Conservation (phyloP, 2,113 vertebrate species). For the Scatophagus argus region DNA sequence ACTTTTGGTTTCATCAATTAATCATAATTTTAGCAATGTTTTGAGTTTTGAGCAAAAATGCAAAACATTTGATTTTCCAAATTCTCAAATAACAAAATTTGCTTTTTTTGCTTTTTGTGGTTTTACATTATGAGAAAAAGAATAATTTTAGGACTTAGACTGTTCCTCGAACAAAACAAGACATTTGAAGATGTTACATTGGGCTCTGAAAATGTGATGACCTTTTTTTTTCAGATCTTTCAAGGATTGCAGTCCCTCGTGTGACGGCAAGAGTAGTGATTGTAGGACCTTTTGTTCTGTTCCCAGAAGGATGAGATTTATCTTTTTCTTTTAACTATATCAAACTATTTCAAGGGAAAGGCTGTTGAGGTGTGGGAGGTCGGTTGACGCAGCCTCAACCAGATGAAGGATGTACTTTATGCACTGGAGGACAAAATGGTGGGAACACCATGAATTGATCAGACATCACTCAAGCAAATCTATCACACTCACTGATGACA, state of each 20-base stretch:
- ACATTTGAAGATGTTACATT: neutral
- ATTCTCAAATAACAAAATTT: neutral
- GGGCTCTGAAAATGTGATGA: neutral
- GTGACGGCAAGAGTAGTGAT: neutral
- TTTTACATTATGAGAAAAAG: neutral
- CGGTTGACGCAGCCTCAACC: neutral
- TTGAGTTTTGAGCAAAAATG: no score
- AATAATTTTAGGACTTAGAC: neutral
- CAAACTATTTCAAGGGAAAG: neutral
- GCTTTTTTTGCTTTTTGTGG: neutral
- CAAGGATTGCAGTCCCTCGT: neutral
- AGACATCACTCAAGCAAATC: neutral
- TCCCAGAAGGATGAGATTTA: neutral
- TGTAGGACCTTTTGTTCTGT: neutral
- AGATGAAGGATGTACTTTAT: neutral
- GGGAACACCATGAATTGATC: conserved; percentile 10
- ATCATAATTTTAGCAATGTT: no score
- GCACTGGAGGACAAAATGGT: neutral
- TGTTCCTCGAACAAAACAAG: neutral
- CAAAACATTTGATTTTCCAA: no score
- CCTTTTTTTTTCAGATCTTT: neutral
- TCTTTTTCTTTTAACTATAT: neutral
- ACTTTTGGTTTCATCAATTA: neutral
- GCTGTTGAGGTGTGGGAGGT: neutral
- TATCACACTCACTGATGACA: neutral